Evolutionary conservation across 2,113 vertebrate species (phyloP), one percentile per base, ranked within the genome.

Genomic region (Grallaria varia): DNA sequence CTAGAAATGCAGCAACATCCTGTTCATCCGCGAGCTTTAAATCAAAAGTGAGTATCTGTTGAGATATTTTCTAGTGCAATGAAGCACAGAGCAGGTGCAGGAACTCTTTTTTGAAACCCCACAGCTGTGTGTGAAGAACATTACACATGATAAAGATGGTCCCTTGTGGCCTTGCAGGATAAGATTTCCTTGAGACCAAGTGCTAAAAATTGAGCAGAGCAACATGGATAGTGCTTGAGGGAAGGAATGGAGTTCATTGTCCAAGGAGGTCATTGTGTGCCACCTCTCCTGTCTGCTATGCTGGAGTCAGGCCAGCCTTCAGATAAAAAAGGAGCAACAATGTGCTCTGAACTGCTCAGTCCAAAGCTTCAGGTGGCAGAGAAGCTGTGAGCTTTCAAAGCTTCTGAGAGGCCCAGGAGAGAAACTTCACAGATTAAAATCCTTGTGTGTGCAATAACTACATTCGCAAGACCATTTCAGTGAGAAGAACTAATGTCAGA

Each of bases 201-300:
- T 53, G 77, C 28, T 89, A 52, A 91, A 90, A 89, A 21, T 17
- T 40, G 62, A 84, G 44, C 50, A 84, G 56, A 67, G 9, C 3
- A 44, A 56, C 30, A 52, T 3, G 4, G 31, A 69, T 15, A 80
- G 28, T 69, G 12, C 28, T 84, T 55, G 58, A 76, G 44, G 56
- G 49, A 84, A 91, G 33, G 53, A 89, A 49, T 1, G 0, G 37
- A 67, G 8, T 59, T 75, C 33, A 23, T 10, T 12, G 14, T 53
- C 47, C 5, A 1, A 10, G 0, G 0, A 71, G 84, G 25, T 72
- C 1, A 0, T 16, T 66, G 16, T 39, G 39, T 27, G 64, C 28
- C 77, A 35, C 47, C 89, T 90, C 53, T 72, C 33, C 55, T 50
- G 4, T 22, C 8, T 77, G 56, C 37, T 79, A 6, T 49, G 78